Base-by-base conservation (phyloP, 30 jellyfish, hydroid and myxozoan species). In the Aurelia sp. region DNA sequence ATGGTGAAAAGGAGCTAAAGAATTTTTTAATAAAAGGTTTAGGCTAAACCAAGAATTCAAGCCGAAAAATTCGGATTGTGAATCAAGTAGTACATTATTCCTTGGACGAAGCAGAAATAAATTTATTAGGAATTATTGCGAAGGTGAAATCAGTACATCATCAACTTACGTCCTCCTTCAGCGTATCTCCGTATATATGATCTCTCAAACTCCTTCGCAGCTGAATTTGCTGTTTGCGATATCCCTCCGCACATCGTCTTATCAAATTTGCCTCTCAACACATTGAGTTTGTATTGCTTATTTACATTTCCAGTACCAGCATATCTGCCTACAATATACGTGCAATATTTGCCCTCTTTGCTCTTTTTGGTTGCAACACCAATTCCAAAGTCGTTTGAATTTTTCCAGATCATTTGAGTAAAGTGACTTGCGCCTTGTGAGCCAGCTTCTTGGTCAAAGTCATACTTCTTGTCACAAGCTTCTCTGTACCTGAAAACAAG, bases 391-490 rank as follows among this genome's bases (percentile, higher is more conserved):
- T 89, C 87, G 31, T 60, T 52, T 37, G 97, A 55, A 57, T 71
- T 71, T 57, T 60, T 89, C 97, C 97, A 89, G 44, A 89, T 70
- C 83, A 80, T 80, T 62, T 80, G 92, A 19, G 97, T 76, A 73
- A 89, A 89, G 9, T 62, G 82, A 59, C 96, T 76, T 0, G 96
- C 89, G 0, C 88, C 89, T 41, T 86, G 89, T 3, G 92, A 73
- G 40, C 92, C 97, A 15, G 48, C 82, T 35, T 89, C 85, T 13
- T 57, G 79, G 48, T 31, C 79, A n/a, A 87, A 90, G 22, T 85
- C 95, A 69, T 84, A 94, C 8, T 84, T 51, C 48, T 92, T 96
- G 47, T 76, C 80, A 63, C 99, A 94, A 9, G 90, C 99, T 61
- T 90, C 92, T 59, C 74, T 64, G 73, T 94, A 94, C 99, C 99